Percentiles rank a stretch among this genome's conserved stretches.
Conservation (phyloP, 2,797 vertebrate genomes). For the Smutsia temminckii region DNA sequence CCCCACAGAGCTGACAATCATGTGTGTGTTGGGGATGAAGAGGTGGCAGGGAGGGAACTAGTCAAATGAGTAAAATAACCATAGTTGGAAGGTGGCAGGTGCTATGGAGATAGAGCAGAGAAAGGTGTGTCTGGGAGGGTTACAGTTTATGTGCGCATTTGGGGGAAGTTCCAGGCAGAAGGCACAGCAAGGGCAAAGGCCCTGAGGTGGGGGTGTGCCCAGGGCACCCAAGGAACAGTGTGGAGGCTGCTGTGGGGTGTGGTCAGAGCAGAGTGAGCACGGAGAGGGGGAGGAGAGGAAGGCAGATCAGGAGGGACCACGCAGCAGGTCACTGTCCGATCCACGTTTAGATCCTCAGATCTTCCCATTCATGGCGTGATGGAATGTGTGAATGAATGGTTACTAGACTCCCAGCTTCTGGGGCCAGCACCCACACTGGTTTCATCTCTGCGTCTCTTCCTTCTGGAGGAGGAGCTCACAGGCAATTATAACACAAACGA, state of each 20-base stretch:
- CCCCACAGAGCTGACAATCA: fast-evolving
- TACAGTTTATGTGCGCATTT: not conserved
- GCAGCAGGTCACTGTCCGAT: fast-evolving
- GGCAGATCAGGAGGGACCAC: too few species aligned
- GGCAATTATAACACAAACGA: not conserved
- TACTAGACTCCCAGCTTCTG: not conserved
- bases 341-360: not conserved
- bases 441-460: not conserved
- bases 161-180: not conserved
- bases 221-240: not conserved
- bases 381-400: fast-evolving
- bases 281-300: too few species aligned
- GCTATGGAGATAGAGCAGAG: not conserved
- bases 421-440: not conserved
- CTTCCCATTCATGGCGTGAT: not conserved
- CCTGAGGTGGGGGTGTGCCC: not conserved
- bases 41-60: too few species aligned
- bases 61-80: not conserved
- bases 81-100: not conserved
- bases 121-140: too few species aligned
- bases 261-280: not conserved
- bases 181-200: not conserved
- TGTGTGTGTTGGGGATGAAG: fast-evolving
- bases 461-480: not conserved
- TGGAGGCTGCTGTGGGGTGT: fast-evolving